Evolutionary conservation across 1,140 invertebrate genomes (phyloP).

Genomic region (Drosophila nasuta): DNA sequence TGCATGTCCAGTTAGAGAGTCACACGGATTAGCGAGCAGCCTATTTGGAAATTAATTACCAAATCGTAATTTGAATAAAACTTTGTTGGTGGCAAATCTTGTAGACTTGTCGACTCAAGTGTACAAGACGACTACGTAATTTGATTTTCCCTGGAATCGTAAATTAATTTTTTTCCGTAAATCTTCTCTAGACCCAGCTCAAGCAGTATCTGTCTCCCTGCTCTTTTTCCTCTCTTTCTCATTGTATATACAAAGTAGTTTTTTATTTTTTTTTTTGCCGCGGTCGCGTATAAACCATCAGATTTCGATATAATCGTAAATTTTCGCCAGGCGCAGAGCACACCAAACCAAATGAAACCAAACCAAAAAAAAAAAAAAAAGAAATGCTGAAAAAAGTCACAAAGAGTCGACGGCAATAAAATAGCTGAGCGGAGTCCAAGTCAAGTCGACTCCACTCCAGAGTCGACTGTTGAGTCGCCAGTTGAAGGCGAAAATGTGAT

Average conservation of each 20-base stretch:
- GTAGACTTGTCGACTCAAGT: constrained; percentile 35
- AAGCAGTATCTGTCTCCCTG: constrained; percentile 14
- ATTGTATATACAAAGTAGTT: constrained; percentile 49
- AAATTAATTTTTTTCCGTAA: constrained; percentile 80
- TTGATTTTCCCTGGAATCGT: constrained; percentile 81
- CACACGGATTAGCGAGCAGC: constrained; percentile 51
- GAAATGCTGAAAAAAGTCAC: constrained; percentile 54
- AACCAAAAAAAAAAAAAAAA: constrained; percentile 44
- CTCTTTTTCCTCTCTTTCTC: background rate
- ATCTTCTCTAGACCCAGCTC: constrained; percentile 53
- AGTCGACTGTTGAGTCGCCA: constrained; percentile 59
- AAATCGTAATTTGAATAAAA: constrained; percentile 77
- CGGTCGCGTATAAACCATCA: constrained; percentile 80
- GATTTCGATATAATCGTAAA: constrained; percentile 83
- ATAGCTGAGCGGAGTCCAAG: constrained; percentile 67
- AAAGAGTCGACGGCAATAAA: constrained; percentile 77
- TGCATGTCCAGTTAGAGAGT: constrained; percentile 32
- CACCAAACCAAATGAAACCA: constrained; percentile 43
- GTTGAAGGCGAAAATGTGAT: constrained; percentile 82
- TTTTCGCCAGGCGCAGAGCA: constrained; percentile 71
- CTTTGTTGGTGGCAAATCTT: constrained; percentile 65
- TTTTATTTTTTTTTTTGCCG: constrained; percentile 44
- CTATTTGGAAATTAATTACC: constrained; percentile 76
- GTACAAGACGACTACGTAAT: constrained; percentile 60
- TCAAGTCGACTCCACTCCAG: constrained; percentile 43